A percentile compares a stretch with the other conserved stretches of the same genome.
phyloP scores from a whole-genome alignment of 2,113 vertebrate genomes.

The Chloroceryle aenea region DNA sequence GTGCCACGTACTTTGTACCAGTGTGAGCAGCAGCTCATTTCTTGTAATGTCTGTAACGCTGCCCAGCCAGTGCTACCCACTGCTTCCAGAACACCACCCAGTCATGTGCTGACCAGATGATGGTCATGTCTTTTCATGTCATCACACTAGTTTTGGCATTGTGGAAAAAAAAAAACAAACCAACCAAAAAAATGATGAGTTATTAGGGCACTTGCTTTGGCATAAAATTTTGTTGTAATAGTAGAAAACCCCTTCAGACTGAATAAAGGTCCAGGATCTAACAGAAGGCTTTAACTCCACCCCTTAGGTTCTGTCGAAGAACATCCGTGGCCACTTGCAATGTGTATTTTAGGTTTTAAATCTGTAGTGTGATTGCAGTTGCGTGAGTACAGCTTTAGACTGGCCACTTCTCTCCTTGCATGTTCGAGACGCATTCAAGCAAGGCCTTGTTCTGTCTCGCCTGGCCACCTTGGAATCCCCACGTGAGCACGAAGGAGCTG shows the following conservation, averaged over 20 bases:
- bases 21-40: background rate
- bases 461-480: background rate
- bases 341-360: background rate
- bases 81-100: accelerated
- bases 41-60: background rate
- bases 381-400: background rate
- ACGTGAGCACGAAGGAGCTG: background rate
- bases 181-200: background rate
- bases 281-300: background rate
- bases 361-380: background rate
- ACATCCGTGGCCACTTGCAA: background rate
- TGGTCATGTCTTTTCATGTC: background rate
- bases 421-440: background rate
- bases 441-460: background rate
- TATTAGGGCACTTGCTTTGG: background rate
- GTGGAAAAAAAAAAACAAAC: too few relatives aligned
- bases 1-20: background rate
- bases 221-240: background rate
- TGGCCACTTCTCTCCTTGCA: accelerated
- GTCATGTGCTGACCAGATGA: background rate
- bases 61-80: background rate
- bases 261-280: background rate
- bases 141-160: background rate
- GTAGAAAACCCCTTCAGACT: background rate
- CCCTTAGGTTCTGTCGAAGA: background rate